Percentiles rank a stretch among this genome's conserved stretches.
Evolutionary conservation across 1,140 invertebrate species (phyloP).

Genomic region (Magallana angulata): DNA sequence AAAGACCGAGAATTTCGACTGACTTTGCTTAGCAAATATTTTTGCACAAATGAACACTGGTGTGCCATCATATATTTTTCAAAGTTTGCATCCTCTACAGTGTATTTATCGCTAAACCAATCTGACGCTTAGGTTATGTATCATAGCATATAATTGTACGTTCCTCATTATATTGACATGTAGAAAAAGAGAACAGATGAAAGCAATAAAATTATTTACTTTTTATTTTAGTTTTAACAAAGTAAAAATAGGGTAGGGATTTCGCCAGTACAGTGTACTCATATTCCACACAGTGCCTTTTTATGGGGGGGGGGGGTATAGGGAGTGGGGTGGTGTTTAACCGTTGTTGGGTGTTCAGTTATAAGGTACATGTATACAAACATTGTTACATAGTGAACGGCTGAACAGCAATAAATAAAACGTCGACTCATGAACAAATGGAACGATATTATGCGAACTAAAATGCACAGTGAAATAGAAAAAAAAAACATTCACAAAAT

Average conservation of each 20-base stretch:
- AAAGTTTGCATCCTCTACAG: too few relatives aligned
- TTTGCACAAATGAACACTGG: too few relatives aligned
- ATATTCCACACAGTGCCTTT: neutral
- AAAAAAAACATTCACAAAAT: neutral
- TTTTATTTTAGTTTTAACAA: constrained; percentile 12
- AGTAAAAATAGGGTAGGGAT: constrained; percentile 13
- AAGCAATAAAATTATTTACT: constrained; percentile 1
- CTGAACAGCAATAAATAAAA: constrained; percentile 20
- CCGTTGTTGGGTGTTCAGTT: neutral
- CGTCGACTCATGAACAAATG: constrained; percentile 2
- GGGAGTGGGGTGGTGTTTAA: too few relatives aligned
- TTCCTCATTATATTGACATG: too few relatives aligned
- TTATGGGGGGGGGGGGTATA: too few relatives aligned
- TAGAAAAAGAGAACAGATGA: neutral
- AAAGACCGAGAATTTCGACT: too few relatives aligned
- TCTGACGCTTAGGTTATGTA: too few relatives aligned
- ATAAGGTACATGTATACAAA: neutral
- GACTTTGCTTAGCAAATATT: too few relatives aligned
- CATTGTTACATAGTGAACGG: neutral
- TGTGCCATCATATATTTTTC: too few relatives aligned
- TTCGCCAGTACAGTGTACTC: neutral
- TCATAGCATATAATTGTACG: too few relatives aligned
- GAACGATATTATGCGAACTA: constrained; percentile 9
- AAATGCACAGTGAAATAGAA: neutral
- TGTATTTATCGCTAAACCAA: too few relatives aligned